Base-by-base conservation (phyloP, 2,113 vertebrate species). In the Oxygymnocypris stewartii region DNA sequence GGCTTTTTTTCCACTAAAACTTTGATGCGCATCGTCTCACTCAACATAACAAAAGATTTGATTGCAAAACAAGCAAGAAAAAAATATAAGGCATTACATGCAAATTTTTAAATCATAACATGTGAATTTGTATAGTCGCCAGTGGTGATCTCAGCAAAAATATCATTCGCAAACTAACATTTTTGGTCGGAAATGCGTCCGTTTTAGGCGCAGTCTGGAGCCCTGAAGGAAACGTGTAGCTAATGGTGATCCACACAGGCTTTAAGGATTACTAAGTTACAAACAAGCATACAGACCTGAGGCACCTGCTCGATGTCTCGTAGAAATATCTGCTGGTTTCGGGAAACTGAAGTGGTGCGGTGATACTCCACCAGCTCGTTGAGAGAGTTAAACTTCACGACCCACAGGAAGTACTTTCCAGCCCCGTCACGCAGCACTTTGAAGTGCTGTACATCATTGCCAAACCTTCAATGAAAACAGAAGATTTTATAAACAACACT, bases 291-390 rank as follows among this genome's bases (percentile, higher is more conserved):
- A 88, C 94, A 95, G 90, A 99, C 98, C 97, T 99, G 98, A 87
- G 96, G 95, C 93, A 99, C 96, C 94, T 99, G 98, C 88, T 99
- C 98, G 84, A 99, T 98, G 91, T 99, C 98, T 89, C 98, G 96
- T 88, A 99, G 95, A 90, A 99, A 99, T 94, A 99, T 99, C 89
- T 99, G 98, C 93, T 99, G 98, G 94, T 98, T 99, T 92, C 98
- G 96, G 88, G 98, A 99, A 89, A 99, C 98, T 0, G 98, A 99
- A 79, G 97, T 99, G 51, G 97, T 96, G 91, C 98, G 97, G 93
- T 99, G 98, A 91, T 99, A 99, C 92, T 99, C 97, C 89, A 99
- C 98, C 91, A 99, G 95, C 95, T 99, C 98, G 86, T 99, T 99
- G 92, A 99, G 94, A 44, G 97, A 99, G 93, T 97, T 99, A 92